Evolutionary conservation across 1,140 invertebrate species (phyloP).

Genomic region (Drosophila nigrodunni): DNA sequence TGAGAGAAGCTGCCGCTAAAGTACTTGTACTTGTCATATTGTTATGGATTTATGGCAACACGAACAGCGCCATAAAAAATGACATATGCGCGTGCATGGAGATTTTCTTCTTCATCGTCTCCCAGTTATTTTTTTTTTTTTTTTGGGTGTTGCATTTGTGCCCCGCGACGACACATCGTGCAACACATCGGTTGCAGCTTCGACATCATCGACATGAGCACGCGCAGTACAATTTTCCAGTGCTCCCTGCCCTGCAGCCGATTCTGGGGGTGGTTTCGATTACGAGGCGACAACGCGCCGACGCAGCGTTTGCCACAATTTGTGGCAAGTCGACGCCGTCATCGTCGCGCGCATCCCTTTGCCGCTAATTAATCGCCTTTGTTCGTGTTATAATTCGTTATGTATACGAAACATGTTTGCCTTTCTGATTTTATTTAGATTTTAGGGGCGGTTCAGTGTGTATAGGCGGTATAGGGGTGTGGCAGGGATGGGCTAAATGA

Average conservation of each 20-base stretch:
- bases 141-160: conserved; percentile 15
- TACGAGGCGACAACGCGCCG: conserved; percentile 49
- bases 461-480: background rate
- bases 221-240: conserved; percentile 48
- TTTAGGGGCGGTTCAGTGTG: conserved; percentile 52
- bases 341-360: background rate
- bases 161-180: conserved; percentile 19
- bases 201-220: conserved; percentile 61
- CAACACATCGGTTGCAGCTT: conserved; percentile 38
- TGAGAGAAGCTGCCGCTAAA: conserved; percentile 84
- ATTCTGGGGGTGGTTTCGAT: conserved; percentile 26
- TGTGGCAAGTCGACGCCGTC: background rate
- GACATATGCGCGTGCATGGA: conserved; percentile 79
- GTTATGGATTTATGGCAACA: conserved; percentile 84
- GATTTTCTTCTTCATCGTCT: conserved; percentile 27
- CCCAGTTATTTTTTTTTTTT: conserved; percentile 15
- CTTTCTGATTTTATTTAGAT: conserved; percentile 59
- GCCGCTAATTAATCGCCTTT: conserved; percentile 77
- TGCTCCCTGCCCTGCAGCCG: background rate
- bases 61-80: conserved; percentile 81
- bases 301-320: conserved; percentile 3
- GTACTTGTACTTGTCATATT: conserved; percentile 85
- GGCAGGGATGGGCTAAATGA: conserved; percentile 56
- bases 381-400: conserved; percentile 76
- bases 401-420: conserved; percentile 66